Evolutionary conservation across 30 jellyfish, hydroid and myxozoan genomes (phyloP).

Genomic region (Nemopilema nomurai): DNA sequence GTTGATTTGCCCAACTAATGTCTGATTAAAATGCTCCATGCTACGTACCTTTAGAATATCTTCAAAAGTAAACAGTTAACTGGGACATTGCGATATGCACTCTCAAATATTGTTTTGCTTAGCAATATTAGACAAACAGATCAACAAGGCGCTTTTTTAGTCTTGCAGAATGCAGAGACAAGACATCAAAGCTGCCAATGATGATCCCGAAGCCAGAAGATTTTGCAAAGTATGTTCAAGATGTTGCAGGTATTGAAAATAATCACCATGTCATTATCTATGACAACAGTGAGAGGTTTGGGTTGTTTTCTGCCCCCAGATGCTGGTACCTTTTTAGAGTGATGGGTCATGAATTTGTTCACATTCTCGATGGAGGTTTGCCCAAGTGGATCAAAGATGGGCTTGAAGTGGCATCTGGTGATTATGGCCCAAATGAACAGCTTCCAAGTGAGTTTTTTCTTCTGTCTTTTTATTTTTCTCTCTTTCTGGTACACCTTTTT

Average conservation of each 20-base stretch:
- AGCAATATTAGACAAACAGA: too few relatives aligned
- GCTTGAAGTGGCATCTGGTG: slow-evolving; percentile 55
- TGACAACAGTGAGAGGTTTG: slow-evolving; percentile 79
- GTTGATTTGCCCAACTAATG: too few relatives aligned
- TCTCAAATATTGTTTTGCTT: too few relatives aligned
- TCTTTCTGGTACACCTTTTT: too few relatives aligned
- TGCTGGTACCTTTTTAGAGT: slow-evolving; percentile 62
- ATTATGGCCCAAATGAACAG: slow-evolving; percentile 38
- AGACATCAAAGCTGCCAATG: slow-evolving; percentile 54
- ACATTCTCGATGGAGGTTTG: slow-evolving; percentile 72
- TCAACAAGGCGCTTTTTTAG: too few relatives aligned
- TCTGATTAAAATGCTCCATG: too few relatives aligned
- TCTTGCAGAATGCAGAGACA: slow-evolving; percentile 71
- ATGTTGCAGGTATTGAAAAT: slow-evolving; percentile 40
- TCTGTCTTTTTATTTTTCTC: too few relatives aligned
- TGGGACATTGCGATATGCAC: too few relatives aligned
- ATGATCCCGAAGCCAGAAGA: slow-evolving; percentile 68
- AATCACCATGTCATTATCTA: slow-evolving; percentile 55
- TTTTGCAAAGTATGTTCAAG: slow-evolving; percentile 55
- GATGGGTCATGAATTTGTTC: slow-evolving; percentile 66
- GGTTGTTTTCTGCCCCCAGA: slow-evolving; percentile 74
- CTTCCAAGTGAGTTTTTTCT: slow-evolving; percentile 53
- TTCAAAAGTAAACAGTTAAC: too few relatives aligned
- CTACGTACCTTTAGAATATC: too few relatives aligned
- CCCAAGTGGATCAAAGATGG: slow-evolving; percentile 81